phyloP scores from a whole-genome alignment of 2,888 invertebrate species.

The Macrosiphum euphorbiae region DNA sequence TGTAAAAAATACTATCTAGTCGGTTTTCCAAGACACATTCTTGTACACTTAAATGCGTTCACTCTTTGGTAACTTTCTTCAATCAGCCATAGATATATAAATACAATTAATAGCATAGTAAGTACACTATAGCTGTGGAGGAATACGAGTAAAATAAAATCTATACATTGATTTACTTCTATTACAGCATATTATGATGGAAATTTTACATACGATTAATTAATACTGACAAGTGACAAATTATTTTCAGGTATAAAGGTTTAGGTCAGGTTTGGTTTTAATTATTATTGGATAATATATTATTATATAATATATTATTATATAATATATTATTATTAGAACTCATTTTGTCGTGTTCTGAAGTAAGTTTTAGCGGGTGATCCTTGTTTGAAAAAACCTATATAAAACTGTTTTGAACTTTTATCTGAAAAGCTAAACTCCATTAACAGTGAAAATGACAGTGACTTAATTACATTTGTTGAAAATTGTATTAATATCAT shows the following conservation, averaged over 20 bases:
- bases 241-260: background rate
- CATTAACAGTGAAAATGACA: conserved; percentile 19
- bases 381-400: background rate
- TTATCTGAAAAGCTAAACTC: conserved; percentile 6
- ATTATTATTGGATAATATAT: no score
- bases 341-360: background rate
- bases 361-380: background rate
- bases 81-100: background rate
- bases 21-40: background rate
- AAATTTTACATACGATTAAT: background rate
- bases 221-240: background rate
- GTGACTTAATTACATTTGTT: conserved; percentile 27
- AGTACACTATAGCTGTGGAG: background rate
- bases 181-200: background rate
- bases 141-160: background rate
- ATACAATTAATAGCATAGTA: background rate
- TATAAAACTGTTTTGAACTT: conserved; percentile 30
- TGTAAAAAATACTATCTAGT: background rate
- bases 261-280: conserved; percentile 10
- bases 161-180: background rate
- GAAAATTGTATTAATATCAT: background rate
- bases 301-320: no score
- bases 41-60: background rate
- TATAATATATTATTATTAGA: background rate
- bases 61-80: background rate